phyloP scores from a whole-genome alignment of 2,113 vertebrate genomes.

The Passer montanus region DNA sequence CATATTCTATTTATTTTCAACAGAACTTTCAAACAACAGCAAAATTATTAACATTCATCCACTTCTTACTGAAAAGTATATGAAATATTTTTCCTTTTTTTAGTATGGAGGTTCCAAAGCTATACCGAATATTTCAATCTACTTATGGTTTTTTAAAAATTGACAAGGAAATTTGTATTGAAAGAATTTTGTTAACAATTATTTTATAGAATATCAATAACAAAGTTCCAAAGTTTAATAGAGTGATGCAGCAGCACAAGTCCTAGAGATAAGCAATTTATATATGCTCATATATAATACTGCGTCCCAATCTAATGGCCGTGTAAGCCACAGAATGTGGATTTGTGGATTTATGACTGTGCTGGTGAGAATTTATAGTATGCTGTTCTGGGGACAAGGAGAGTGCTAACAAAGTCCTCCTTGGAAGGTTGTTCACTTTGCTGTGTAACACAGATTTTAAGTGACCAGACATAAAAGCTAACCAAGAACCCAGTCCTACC shows the following conservation, averaged over 20 bases:
- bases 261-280: background rate
- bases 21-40: background rate
- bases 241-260: background rate
- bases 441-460: rapidly evolving
- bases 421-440: background rate
- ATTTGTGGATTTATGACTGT: background rate
- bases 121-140: background rate
- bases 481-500: background rate
- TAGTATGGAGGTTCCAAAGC: background rate
- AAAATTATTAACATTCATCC: background rate
- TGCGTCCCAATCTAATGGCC: background rate
- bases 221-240: background rate
- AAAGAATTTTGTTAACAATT: background rate
- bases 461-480: background rate
- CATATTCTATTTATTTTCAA: background rate
- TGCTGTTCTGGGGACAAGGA: background rate
- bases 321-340: background rate
- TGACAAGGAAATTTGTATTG: background rate
- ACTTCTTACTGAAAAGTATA: background rate
- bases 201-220: background rate
- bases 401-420: background rate
- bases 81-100: background rate
- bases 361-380: background rate
- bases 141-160: background rate
- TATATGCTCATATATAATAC: background rate